Evolutionary conservation across 2,888 invertebrate species (phyloP).

Genomic region (Noctua janthina): DNA sequence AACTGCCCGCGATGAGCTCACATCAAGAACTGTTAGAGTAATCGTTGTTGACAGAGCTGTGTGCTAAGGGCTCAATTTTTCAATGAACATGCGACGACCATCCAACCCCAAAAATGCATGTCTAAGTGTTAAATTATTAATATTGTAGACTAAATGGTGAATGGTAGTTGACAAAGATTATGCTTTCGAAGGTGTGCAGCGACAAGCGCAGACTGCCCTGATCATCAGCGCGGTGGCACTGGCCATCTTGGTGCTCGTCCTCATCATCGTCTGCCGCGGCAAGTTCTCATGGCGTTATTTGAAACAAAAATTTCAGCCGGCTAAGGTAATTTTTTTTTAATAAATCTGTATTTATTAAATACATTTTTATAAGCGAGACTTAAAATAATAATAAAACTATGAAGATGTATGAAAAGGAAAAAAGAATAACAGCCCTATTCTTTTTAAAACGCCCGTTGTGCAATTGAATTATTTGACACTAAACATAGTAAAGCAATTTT

Average conservation of each 20-base stretch:
- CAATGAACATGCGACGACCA: not conserved
- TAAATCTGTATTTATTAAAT: not conserved
- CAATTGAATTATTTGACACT: not conserved
- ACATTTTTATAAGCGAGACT: not conserved
- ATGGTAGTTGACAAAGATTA: slow-evolving; percentile 38
- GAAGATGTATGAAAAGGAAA: not conserved
- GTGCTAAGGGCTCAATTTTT: not conserved
- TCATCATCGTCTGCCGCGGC: slow-evolving; percentile 82
- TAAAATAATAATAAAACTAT: not conserved
- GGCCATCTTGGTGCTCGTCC: slow-evolving; percentile 79
- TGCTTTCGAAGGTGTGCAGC: slow-evolving; percentile 80
- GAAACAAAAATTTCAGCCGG: slow-evolving; percentile 85
- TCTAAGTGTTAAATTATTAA: not conserved
- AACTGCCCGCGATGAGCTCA: not conserved
- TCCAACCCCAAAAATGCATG: not conserved
- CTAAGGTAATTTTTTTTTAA: slow-evolving; percentile 76
- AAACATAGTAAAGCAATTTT: not conserved
- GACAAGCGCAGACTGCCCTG: slow-evolving; percentile 83
- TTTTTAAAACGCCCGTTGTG: not conserved
- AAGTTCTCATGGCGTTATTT: slow-evolving; percentile 84
- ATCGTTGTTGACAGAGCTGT: not conserved
- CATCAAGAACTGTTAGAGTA: not conserved
- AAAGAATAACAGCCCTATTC: not conserved
- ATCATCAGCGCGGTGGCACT: slow-evolving; percentile 85
- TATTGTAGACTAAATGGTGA: slow-evolving; percentile 17